phyloP scores from a whole-genome alignment of 2,113 vertebrate species.

The Erythrocercus mccallii region DNA sequence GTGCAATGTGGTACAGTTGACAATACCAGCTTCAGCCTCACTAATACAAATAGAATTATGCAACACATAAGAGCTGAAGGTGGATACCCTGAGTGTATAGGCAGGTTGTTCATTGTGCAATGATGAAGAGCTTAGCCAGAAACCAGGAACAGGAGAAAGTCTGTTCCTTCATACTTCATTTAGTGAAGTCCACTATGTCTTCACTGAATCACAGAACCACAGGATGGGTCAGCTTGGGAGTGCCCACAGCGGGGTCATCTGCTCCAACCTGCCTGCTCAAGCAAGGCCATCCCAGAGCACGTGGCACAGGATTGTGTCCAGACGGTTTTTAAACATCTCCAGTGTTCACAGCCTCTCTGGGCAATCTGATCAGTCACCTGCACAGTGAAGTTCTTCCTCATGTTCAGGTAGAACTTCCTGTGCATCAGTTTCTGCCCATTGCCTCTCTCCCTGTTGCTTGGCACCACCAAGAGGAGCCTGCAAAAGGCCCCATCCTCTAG shows the following conservation, averaged over 20 bases:
- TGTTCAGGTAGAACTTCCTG: background rate
- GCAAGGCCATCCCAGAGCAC: background rate
- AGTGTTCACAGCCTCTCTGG: background rate
- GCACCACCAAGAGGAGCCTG: background rate
- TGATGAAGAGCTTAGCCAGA: background rate
- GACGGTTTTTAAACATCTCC: background rate
- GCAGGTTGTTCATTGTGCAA: background rate
- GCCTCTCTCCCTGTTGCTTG: background rate
- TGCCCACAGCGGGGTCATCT: background rate
- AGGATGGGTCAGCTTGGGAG: background rate
- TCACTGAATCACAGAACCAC: background rate
- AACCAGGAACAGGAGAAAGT: background rate
- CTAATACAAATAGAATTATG: background rate
- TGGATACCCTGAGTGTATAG: background rate
- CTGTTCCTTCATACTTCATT: background rate
- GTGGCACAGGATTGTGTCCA: no score
- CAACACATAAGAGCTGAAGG: background rate
- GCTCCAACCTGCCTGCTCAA: background rate
- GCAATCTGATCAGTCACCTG: rapidly evolving
- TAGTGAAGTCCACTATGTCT: rapidly evolving
- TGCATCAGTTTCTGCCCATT: background rate
- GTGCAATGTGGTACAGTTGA: background rate
- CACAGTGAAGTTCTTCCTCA: background rate
- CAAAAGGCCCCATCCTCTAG: background rate
- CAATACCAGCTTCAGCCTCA: background rate